phyloP scores from a whole-genome alignment of 92 coral and sea anemone species.

The Parazoanthus swiftii region DNA sequence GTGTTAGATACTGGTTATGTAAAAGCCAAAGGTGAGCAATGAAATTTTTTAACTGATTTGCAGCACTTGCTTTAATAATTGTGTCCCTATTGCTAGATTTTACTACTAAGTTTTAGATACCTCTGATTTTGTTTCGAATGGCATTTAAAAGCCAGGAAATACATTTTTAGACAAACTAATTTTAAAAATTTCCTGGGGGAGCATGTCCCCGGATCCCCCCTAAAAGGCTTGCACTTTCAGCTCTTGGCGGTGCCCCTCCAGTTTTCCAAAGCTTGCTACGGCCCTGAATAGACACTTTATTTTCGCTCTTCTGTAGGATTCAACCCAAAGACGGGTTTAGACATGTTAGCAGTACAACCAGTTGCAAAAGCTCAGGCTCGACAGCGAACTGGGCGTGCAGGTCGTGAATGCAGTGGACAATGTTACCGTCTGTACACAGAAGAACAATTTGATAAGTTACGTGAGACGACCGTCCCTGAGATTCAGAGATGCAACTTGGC shows the following conservation, averaged over 20 bases:
- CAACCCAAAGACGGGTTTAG: conserved; percentile 96
- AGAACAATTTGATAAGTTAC: conserved; percentile 87
- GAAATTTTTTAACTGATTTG: background rate
- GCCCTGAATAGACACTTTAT: no score
- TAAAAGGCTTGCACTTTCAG: no score
- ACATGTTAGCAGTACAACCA: conserved; percentile 88
- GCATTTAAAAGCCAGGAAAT: no score
- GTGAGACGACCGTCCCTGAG: conserved; percentile 83
- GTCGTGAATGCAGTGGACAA: conserved; percentile 89
- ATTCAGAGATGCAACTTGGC: conserved; percentile 91
- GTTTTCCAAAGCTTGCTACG: no score
- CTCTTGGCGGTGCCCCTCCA: no score
- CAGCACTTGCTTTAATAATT: background rate
- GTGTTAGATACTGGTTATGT: conserved; percentile 97
- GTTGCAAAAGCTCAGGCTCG: conserved; percentile 99
- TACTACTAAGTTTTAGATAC: no score
- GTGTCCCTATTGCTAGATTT: no score
- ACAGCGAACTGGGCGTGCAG: conserved; percentile 94
- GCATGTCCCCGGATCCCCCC: no score
- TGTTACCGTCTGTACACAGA: conserved; percentile 96
- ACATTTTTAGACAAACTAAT: no score
- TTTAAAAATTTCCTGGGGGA: no score
- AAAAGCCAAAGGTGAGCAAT: conserved; percentile 86
- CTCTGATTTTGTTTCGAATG: no score
- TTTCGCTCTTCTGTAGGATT: conserved; percentile 54